Base-by-base conservation (phyloP, 2,888 invertebrate genomes). In the Spatulosminthurus flaviceps region DNA sequence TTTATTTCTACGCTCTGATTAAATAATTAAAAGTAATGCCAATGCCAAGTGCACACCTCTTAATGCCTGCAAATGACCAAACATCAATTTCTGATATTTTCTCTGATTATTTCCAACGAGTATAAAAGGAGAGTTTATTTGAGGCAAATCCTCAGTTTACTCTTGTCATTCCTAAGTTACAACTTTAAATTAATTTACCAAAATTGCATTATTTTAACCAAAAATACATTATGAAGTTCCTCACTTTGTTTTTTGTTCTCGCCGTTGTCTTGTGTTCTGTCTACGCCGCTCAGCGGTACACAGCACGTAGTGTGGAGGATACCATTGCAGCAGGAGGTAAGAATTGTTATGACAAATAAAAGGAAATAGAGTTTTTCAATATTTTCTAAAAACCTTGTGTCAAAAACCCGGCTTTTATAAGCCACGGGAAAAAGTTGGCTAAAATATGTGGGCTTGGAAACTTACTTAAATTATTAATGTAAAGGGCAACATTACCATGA, bases 1-100 rank as follows among this genome's bases (percentile, higher is more conserved):
- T 51, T 51, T 19, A 51, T 51, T 51, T 51, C 51, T 51, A 51
- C 51, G 51, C 51, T 51, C 51, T 51, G 51, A 51, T 51, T 51
- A 51, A 51, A 51, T 51, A 51, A 51, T 51, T 51, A 51, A 13
- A 34, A 34, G 34, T 34, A 34, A 34, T 34, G 34, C 34, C 9
- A 34, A 4, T 34, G 34, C 34, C 34, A 34, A 34, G 34, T 34
- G 9, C 34, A 34, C 4, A 34, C 34, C 4, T 34, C n/a, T 34
- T 34, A 4, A 9, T 34, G 9, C 9, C 34, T 34, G 34, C 9
- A 34, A 9, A 34, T 34, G 34, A 34, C 34, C 34, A 34, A 34
- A 34, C 51, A 51, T 51, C 51, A 51, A 19, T 51, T 51, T 13
- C 51, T 19, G 51, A 51, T 51, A 51, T 51, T 51, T 51, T 51